phyloP scores from a whole-genome alignment of 2,797 vertebrate species.

The Peromyscus nudipes region DNA sequence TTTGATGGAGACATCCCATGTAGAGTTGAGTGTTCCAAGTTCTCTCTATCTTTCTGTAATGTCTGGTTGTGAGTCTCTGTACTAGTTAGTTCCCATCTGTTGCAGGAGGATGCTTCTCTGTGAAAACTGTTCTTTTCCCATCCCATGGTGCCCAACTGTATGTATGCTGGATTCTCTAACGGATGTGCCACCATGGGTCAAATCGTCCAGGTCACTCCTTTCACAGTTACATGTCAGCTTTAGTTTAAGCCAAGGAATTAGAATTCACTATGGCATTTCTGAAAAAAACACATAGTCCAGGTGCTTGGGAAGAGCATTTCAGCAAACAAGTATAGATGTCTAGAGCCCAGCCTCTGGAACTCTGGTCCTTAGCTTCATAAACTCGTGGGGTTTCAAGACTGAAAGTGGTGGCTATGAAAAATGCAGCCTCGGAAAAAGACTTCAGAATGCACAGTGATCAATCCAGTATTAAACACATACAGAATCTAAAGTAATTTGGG shows the following conservation, averaged over 20 bases:
- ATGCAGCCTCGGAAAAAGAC: neutral
- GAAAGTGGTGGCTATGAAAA: neutral
- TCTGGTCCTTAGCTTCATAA: neutral
- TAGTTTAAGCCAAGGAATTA: neutral
- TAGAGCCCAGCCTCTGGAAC: neutral
- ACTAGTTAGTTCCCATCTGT: neutral
- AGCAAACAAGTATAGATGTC: neutral
- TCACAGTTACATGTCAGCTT: neutral
- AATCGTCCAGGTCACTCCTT: neutral
- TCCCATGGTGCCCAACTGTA: neutral
- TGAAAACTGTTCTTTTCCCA: neutral
- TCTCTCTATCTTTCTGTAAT: neutral
- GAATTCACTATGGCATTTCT: conserved; percentile 4
- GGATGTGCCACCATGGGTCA: neutral
- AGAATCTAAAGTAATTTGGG: neutral
- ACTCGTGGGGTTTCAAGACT: neutral
- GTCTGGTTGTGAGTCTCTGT: neutral
- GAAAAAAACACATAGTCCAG: neutral
- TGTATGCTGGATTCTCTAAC: neutral
- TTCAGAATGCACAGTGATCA: neutral
- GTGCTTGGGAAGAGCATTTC: neutral
- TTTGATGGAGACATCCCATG: neutral
- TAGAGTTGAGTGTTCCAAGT: neutral
- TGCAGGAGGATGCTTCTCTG: neutral
- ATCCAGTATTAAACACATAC: neutral